Evolutionary conservation across 2,888 invertebrate genomes (phyloP), one percentile per base, ranked within the genome.

Genomic region (Drosophila koepferae): DNA sequence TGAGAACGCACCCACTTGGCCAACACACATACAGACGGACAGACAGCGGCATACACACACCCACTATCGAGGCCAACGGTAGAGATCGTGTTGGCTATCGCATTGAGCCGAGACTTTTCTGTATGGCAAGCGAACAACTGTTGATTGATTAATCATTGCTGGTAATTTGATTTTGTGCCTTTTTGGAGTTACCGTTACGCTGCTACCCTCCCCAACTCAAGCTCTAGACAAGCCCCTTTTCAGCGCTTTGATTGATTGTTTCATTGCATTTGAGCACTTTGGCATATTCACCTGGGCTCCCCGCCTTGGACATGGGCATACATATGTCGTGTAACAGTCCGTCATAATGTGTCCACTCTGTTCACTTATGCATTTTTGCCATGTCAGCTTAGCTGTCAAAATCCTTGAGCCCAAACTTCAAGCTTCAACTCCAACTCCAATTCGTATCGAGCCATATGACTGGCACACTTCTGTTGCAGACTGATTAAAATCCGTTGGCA

Each of bases 131-230:
- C 28, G 12, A 62, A 53, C 58, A 54, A 70, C 48, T 62, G 87
- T 86, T 87, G 87, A 87, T 87, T 87, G 90, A 87, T 87, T 87
- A 87, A 87, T 87, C 90, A 87, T 89, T 77, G 90, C 78, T 73
- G 79, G 88, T 86, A 86, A 90, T 90, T 86, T 86, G 90, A 86
- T 86, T 89, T 90, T 85, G 82, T 89, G 85, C 90, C 88, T 80
- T 82, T 51, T 79, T 72, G 76, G 74, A 77, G 77, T 89, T 77
- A 84, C 86, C 82, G 86, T 86, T 86, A 89, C 73, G 74, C 82
- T 71, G 36, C 49, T 23, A 28, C 48, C 46, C 63, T 8, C 5
- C 34, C 10, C 36, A 34, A 6, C 58, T 16, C 5, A 9, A 36
- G 48, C 48, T 31, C 49, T 40, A 36, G 81, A 73, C 81, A 86